Evolutionary conservation across 2,113 vertebrate genomes (phyloP).

Genomic region (Cryptoleucopteryx plumbea): DNA sequence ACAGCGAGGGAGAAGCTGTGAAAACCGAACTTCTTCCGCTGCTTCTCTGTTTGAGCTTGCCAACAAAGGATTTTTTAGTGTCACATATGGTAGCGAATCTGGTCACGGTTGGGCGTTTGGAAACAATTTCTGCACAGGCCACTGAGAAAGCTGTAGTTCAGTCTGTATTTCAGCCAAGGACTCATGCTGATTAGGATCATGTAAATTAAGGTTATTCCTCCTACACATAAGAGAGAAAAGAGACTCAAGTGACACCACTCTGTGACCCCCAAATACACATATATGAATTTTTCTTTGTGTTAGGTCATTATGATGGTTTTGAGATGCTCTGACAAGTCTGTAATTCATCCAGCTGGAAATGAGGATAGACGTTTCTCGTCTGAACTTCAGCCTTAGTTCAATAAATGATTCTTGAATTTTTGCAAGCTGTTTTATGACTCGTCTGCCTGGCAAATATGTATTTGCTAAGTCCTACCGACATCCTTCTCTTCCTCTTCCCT

Average conservation of each 20-base stretch:
- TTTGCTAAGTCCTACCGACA: fast-evolving
- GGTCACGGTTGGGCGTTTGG: not conserved
- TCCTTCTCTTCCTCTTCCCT: not conserved
- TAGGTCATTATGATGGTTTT: fast-evolving
- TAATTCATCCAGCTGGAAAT: not conserved
- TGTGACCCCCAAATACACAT: fast-evolving
- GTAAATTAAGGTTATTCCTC: not conserved
- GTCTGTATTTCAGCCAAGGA: not conserved
- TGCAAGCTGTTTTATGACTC: not conserved
- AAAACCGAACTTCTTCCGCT: not conserved
- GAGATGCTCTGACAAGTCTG: not conserved
- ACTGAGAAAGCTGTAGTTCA: not conserved
- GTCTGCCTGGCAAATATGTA: fast-evolving
- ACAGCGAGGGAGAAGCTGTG: fast-evolving
- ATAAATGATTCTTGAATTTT: fast-evolving
- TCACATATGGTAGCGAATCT: not conserved
- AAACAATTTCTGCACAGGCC: not conserved
- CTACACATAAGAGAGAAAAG: not conserved
- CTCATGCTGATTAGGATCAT: not conserved
- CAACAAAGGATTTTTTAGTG: not conserved
- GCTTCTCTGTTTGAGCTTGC: not conserved
- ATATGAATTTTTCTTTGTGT: fast-evolving
- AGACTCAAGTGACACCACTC: fast-evolving
- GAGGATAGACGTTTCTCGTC: fast-evolving
- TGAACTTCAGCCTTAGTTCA: not conserved